phyloP scores from a whole-genome alignment of 2,113 vertebrate species.

The Clarias batrachus region DNA sequence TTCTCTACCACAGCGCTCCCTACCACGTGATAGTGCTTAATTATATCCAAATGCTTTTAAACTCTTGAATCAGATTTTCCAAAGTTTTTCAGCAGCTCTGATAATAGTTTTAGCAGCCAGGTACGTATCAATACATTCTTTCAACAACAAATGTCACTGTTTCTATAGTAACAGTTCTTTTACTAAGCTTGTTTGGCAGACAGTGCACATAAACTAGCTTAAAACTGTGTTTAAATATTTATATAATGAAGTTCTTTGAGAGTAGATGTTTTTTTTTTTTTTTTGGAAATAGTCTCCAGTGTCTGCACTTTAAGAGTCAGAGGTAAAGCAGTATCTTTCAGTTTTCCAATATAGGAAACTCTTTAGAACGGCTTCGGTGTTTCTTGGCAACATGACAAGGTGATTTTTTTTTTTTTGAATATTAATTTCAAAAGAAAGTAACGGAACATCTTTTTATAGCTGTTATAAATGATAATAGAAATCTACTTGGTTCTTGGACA shows the following conservation, averaged over 20 bases:
- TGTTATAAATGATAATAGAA: not conserved
- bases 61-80: too few relatives aligned
- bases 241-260: not conserved
- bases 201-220: not conserved
- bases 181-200: not conserved
- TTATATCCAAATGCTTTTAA: not conserved
- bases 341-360: not conserved
- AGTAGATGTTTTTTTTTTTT: not conserved
- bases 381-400: not conserved
- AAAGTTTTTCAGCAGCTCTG: not conserved
- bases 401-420: not conserved
- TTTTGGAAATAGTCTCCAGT: not conserved
- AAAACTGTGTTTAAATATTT: not conserved
- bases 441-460: not conserved
- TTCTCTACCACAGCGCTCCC: too few relatives aligned
- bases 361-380: not conserved
- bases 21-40: too few relatives aligned
- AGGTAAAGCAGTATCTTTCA: not conserved
- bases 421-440: not conserved
- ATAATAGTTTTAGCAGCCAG: not conserved
- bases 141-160: not conserved
- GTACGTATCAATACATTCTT: not conserved
- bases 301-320: not conserved
- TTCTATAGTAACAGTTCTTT: not conserved
- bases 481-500: not conserved